phyloP scores from a whole-genome alignment of 2,113 vertebrate genomes.

The Narcine bancroftii region DNA sequence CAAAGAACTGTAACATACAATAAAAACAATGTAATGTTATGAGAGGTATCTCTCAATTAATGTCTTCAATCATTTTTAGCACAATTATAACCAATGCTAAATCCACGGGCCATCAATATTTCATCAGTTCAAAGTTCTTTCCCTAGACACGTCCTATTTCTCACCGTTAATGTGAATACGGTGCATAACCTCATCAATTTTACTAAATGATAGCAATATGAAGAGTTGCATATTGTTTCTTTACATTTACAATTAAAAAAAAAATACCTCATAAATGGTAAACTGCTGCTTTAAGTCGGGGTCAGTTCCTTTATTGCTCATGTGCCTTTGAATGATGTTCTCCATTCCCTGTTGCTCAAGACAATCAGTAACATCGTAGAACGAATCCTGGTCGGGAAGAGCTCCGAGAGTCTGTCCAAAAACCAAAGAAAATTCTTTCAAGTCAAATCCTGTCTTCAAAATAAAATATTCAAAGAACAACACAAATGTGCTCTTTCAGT shows the following conservation, averaged over 20 bases:
- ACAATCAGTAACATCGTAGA: conserved; percentile 85
- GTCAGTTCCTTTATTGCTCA: conserved; percentile 61
- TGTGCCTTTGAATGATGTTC: conserved; percentile 64
- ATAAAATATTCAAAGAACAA: background rate
- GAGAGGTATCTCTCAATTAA: background rate
- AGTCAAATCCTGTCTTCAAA: background rate
- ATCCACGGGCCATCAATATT: background rate
- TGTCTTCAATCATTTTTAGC: background rate
- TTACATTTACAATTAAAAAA: background rate
- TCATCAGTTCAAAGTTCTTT: background rate
- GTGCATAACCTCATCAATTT: background rate
- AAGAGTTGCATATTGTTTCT: background rate
- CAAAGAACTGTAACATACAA: background rate
- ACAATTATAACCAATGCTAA: background rate
- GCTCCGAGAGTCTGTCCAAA: conserved; percentile 66
- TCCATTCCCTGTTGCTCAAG: conserved; percentile 90
- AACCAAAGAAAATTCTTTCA: conserved; percentile 29
- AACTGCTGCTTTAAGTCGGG: conserved; percentile 75
- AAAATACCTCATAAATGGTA: conserved; percentile 69
- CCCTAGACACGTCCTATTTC: background rate
- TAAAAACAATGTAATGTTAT: background rate
- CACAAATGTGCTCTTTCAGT: background rate
- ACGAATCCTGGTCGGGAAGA: conserved; percentile 90
- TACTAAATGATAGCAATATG: background rate
- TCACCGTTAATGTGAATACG: background rate